Percentiles rank a stretch among this genome's conserved stretches.
Conservation (phyloP, 2,797 vertebrate genomes). For the Cygnus olor region DNA sequence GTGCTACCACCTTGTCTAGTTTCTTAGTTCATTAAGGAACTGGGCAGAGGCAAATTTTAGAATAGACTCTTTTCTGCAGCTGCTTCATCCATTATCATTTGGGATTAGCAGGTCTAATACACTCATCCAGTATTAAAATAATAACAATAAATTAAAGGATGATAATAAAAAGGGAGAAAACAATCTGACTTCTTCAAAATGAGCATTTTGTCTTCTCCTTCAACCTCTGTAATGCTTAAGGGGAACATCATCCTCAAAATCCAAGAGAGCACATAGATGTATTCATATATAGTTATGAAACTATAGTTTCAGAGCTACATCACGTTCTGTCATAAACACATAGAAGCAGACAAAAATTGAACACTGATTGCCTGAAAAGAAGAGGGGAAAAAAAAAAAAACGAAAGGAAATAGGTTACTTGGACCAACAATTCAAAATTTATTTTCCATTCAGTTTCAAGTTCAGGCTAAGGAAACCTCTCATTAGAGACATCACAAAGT, state of each 20-base stretch:
- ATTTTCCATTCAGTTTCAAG: not conserved
- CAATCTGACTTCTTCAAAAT: not conserved
- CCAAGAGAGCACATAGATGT: not conserved
- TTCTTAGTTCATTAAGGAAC: not conserved
- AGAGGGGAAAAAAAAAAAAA: not conserved
- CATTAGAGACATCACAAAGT: not conserved
- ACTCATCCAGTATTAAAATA: not conserved
- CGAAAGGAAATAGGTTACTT: not conserved
- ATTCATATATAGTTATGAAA: too few relatives aligned
- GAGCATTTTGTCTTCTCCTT: not conserved
- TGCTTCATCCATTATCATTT: not conserved
- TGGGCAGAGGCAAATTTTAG: too few relatives aligned
- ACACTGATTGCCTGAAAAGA: not conserved
- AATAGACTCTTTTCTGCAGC: not conserved
- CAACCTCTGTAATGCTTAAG: not conserved
- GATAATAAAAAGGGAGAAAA: too few relatives aligned
- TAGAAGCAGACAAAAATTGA: not conserved
- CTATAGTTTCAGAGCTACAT: not conserved
- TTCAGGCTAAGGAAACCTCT: not conserved
- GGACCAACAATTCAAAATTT: not conserved
- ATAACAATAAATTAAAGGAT: too few relatives aligned
- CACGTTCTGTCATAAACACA: not conserved
- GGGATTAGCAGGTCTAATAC: not conserved
- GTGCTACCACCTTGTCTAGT: not conserved
- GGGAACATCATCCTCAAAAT: not conserved